phyloP scores from a whole-genome alignment of 2,797 vertebrate genomes.

The Cynopterus sphinx region DNA sequence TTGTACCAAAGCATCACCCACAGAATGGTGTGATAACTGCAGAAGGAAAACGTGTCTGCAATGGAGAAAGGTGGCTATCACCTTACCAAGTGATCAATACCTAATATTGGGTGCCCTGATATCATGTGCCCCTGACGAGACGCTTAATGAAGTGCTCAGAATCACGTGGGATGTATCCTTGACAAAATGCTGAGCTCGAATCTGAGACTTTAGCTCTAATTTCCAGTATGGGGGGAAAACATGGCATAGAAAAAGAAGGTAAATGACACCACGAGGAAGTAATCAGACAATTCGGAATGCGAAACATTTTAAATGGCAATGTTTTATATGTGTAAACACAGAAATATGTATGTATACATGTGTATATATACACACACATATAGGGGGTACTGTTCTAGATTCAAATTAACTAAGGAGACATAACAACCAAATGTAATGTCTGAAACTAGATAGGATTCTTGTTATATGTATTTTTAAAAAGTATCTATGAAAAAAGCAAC shows the following conservation, averaged over 20 bases:
- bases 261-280: not conserved
- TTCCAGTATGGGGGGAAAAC: not conserved
- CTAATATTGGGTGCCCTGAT: not conserved
- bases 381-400: not conserved
- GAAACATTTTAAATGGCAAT: not conserved
- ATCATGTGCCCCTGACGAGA: not conserved
- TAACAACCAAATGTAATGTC: not conserved
- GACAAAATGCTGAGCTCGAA: not conserved
- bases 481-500: not conserved
- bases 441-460: not conserved
- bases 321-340: not conserved
- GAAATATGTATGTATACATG: not conserved
- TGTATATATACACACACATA: not conserved
- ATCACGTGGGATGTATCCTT: not conserved
- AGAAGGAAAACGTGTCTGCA: not conserved
- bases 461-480: not conserved
- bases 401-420: not conserved
- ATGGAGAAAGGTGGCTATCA: not conserved
- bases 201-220: not conserved
- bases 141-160: not conserved
- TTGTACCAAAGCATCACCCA: not conserved
- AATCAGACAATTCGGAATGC: not conserved
- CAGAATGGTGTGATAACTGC: not conserved
- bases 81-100: not conserved
- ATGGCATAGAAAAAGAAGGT: not conserved